Evolutionary conservation across 2,113 vertebrate species (phyloP).

Genomic region (Papio anubis): DNA sequence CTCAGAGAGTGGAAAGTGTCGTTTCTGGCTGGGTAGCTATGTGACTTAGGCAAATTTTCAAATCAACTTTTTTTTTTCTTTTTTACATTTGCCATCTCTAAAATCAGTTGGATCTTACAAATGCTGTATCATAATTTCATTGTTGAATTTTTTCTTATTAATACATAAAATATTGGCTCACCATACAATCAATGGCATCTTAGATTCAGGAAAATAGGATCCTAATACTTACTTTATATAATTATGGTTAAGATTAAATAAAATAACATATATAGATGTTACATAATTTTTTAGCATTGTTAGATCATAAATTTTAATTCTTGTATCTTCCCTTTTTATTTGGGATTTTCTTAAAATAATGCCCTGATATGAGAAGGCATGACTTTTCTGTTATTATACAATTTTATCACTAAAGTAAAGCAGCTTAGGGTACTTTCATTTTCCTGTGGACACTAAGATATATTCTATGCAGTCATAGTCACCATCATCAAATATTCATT

Average conservation of each 20-base stretch:
- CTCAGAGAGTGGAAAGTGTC: not conserved
- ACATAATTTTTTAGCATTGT: not conserved
- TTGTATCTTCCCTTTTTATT: not conserved
- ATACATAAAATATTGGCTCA: not conserved
- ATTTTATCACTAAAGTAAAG: not conserved
- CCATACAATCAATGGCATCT: not conserved
- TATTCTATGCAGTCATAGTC: not conserved
- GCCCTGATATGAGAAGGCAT: not conserved
- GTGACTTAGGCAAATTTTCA: not conserved
- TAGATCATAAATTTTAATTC: not conserved
- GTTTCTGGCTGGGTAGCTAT: not conserved
- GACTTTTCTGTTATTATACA: not conserved
- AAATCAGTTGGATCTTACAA: not conserved
- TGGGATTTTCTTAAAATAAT: not conserved
- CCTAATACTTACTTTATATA: not conserved
- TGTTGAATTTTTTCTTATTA: not conserved
- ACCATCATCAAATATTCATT: conserved; percentile 30
- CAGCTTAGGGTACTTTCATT: not conserved
- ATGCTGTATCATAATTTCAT: not conserved
- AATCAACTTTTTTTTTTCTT: not conserved
- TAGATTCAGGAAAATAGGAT: not conserved
- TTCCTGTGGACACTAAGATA: not conserved
- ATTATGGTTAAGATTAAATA: conserved; percentile 28
- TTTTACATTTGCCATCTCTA: not conserved
- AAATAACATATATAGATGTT: not conserved